Evolutionary conservation across 2,797 vertebrate genomes (phyloP).

Genomic region (Alca torda): DNA sequence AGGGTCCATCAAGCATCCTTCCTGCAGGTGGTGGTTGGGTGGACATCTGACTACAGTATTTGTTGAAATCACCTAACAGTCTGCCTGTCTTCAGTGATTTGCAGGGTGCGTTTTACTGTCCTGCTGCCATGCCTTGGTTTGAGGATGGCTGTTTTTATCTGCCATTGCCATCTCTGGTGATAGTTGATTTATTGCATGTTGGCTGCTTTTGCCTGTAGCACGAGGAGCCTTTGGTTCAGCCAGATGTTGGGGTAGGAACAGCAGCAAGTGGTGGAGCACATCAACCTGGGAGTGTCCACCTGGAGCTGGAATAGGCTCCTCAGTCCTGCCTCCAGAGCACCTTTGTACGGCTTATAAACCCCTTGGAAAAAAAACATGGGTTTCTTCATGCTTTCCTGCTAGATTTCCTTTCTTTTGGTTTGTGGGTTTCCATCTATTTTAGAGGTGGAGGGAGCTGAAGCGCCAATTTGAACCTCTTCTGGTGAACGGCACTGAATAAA

Average conservation of each 20-base stretch:
- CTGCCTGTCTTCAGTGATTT: neutral
- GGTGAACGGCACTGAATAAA: neutral
- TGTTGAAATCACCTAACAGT: neutral
- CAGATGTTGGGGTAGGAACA: neutral
- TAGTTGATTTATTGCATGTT: neutral
- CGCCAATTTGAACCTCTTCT: neutral
- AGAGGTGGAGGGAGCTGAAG: neutral
- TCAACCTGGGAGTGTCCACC: neutral
- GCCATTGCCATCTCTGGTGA: neutral
- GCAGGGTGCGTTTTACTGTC: neutral
- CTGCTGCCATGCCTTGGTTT: neutral
- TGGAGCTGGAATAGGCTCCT: neutral
- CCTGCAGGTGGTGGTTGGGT: neutral
- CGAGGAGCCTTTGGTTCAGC: neutral
- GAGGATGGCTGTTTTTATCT: neutral
- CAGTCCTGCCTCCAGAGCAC: neutral
- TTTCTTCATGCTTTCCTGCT: neutral
- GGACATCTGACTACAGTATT: neutral
- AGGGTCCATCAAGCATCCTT: neutral
- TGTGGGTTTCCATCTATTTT: neutral
- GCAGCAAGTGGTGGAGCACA: neutral
- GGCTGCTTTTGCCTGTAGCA: neutral
- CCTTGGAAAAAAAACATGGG: neutral
- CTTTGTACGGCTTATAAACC: neutral
- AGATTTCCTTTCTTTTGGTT: neutral